A percentile compares a stretch with the other conserved stretches of the same genome.
Evolutionary conservation across 2,797 vertebrate species (phyloP).

Genomic region (Hylomyscus alleni): DNA sequence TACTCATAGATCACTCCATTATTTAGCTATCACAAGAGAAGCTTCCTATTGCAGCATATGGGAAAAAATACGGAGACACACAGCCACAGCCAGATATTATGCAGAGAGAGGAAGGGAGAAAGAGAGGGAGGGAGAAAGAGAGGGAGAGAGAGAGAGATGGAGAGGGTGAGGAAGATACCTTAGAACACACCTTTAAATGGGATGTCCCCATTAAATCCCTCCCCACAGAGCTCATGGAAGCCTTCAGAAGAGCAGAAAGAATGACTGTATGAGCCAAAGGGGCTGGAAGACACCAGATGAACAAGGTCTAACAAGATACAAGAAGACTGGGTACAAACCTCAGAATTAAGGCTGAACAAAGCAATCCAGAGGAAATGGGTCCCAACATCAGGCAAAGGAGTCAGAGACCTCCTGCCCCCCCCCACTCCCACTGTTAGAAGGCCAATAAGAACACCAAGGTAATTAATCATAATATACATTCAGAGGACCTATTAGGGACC

Average conservation of each 20-base stretch:
- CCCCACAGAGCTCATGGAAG: neutral
- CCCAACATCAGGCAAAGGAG: neutral
- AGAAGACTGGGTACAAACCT: neutral
- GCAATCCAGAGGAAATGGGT: neutral
- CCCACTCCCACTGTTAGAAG: neutral
- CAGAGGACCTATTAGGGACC: neutral
- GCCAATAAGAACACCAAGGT: neutral
- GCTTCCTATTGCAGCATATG: neutral
- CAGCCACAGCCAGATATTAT: neutral
- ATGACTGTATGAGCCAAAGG: neutral
- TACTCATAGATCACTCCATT: neutral
- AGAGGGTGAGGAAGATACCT: neutral
- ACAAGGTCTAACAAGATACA: neutral
- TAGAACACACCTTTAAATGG: neutral
- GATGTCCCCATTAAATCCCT: neutral
- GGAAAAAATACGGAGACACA: neutral
- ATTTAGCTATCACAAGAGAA: neutral
- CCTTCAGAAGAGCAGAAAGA: neutral
- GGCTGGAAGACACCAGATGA: neutral
- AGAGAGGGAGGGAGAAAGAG: neutral
- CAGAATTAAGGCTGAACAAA: neutral
- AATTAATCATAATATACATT: neutral
- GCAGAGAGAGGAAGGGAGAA: fast-evolving
- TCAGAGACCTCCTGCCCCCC: neutral
- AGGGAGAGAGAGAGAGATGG: neutral